phyloP scores from a whole-genome alignment of 2,888 invertebrate species.

The Melikaiella ostensackeni region DNA sequence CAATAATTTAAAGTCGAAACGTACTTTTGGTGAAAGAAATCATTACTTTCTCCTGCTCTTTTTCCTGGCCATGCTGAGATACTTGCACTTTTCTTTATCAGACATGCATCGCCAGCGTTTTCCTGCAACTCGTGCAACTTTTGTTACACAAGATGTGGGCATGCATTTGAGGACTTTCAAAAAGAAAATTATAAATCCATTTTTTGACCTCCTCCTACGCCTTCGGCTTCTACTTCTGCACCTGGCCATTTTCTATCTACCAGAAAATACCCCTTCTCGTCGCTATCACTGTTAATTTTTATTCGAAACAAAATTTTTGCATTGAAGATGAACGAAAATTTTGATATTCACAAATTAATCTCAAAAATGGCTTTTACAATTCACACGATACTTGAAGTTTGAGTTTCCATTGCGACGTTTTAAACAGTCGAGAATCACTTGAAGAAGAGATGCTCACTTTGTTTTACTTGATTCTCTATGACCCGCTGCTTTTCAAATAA shows the following conservation, averaged over 20 bases:
- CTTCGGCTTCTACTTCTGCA: conserved; percentile 17
- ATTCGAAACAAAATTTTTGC: background rate
- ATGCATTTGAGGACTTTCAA: conserved; percentile 54
- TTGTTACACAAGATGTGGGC: conserved; percentile 53
- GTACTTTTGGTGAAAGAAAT: background rate
- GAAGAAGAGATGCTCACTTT: background rate
- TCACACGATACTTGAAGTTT: background rate
- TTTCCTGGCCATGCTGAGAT: conserved; percentile 28
- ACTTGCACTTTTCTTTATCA: conserved; percentile 54
- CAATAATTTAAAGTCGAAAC: background rate
- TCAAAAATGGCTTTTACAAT: background rate
- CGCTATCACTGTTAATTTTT: background rate
- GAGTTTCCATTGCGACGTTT: background rate
- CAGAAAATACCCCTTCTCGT: background rate
- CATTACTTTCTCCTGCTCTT: background rate
- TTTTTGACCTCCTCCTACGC: conserved; percentile 26
- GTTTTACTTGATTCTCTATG: background rate
- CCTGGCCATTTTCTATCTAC: background rate
- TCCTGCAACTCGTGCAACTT: conserved; percentile 57
- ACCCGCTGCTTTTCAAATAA: background rate
- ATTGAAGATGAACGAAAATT: conserved; percentile 1
- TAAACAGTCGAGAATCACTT: background rate
- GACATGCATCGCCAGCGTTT: conserved; percentile 57
- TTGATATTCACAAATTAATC: background rate
- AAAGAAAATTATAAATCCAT: conserved; percentile 59